Evolutionary conservation across 2,797 vertebrate species (phyloP).

Genomic region (Telmatherina bonti): DNA sequence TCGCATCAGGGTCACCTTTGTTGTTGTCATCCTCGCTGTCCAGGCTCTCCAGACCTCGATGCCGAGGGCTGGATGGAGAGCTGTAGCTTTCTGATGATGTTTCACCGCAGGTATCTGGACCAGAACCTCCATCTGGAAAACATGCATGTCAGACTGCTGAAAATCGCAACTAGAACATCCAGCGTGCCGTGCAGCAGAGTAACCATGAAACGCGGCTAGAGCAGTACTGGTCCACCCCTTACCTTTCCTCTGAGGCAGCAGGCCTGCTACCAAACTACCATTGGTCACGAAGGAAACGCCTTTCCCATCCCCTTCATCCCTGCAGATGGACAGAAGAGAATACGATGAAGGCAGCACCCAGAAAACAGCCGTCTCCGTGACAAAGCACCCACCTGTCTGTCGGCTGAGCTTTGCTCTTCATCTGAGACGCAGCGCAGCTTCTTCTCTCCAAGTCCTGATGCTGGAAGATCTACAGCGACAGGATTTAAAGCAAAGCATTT

Average conservation of each 20-base stretch:
- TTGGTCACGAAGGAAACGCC: slow-evolving; percentile 56
- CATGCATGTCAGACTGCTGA: neutral
- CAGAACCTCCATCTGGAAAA: slow-evolving; percentile 79
- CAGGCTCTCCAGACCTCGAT: slow-evolving; percentile 89
- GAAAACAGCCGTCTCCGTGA: neutral
- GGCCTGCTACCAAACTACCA: slow-evolving; percentile 41
- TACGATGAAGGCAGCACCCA: too few relatives aligned
- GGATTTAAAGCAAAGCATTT: neutral
- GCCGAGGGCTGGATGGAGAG: slow-evolving; percentile 92
- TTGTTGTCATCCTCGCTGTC: slow-evolving; percentile 94
- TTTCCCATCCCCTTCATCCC: slow-evolving; percentile 63
- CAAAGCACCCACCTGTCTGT: slow-evolving; percentile 61
- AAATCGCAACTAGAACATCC: neutral
- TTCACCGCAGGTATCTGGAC: slow-evolving; percentile 89
- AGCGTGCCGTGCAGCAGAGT: neutral
- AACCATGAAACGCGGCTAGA: neutral
- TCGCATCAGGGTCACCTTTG: slow-evolving; percentile 65
- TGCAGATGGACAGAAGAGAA: slow-evolving; percentile 15
- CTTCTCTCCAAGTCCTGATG: slow-evolving; percentile 58
- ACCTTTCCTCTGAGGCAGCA: slow-evolving; percentile 66
- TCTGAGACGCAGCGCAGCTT: slow-evolving; percentile 48
- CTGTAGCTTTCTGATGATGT: slow-evolving; percentile 96
- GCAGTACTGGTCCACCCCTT: slow-evolving; percentile 9
- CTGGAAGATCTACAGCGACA: slow-evolving; percentile 30
- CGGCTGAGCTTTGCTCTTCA: slow-evolving; percentile 58